Conservation (phyloP, 2,888 invertebrate species). For the Drosophila algonquin region DNA sequence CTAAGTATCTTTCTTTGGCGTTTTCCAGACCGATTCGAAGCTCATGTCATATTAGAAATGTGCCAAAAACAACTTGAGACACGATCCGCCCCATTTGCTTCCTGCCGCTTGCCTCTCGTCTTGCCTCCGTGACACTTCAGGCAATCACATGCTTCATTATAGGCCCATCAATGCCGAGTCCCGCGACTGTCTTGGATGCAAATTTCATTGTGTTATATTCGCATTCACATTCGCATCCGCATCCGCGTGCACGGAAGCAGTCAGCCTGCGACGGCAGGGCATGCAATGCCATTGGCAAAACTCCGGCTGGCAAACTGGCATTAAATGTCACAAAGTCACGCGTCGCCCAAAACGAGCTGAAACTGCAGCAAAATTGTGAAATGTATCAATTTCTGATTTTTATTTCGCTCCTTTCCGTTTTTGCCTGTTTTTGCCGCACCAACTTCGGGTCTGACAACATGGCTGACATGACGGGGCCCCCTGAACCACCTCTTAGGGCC, state of each 20-base stretch:
- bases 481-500: neutral
- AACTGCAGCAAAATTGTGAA: slow-evolving; percentile 48
- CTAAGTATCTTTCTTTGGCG: neutral
- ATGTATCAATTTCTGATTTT: slow-evolving; percentile 75
- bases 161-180: slow-evolving; percentile 57
- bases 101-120: neutral
- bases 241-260: slow-evolving; percentile 35
- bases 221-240: slow-evolving; percentile 41
- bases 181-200: slow-evolving; percentile 50
- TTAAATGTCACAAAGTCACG: slow-evolving; percentile 77
- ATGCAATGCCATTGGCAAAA: slow-evolving; percentile 38
- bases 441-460: slow-evolving; percentile 27
- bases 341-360: slow-evolving; percentile 37
- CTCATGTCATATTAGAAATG: slow-evolving; percentile 24
- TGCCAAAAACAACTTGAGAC: slow-evolving; percentile 26
- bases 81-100: neutral
- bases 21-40: neutral
- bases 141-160: slow-evolving; percentile 75
- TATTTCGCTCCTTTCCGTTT: slow-evolving; percentile 25
- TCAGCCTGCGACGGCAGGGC: slow-evolving; percentile 7
- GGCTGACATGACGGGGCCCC: slow-evolving; percentile 44
- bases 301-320: slow-evolving; percentile 67
- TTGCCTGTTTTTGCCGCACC: neutral
- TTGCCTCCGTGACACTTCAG: slow-evolving; percentile 63
- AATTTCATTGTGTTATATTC: slow-evolving; percentile 75